phyloP scores from a whole-genome alignment of 2,113 vertebrate genomes.

The Microcebus griseorufus region DNA sequence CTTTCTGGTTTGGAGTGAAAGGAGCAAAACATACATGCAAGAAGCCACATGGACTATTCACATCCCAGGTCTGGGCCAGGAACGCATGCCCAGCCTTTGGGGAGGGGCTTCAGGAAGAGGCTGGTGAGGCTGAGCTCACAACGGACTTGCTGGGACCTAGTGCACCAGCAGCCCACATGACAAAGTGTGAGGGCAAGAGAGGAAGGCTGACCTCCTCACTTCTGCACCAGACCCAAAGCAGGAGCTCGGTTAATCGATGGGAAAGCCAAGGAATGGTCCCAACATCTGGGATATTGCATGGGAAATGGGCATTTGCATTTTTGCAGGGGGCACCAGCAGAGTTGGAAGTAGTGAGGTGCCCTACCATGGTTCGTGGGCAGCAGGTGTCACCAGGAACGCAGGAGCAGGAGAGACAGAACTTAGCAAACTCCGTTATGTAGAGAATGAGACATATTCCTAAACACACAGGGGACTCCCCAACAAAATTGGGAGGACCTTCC shows the following conservation, averaged over 20 bases:
- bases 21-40: background rate
- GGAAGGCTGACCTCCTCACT: background rate
- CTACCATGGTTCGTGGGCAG: background rate
- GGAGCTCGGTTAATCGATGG: background rate
- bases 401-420: background rate
- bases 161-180: background rate
- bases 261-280: background rate
- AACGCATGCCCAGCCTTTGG: background rate
- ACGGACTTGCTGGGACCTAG: background rate
- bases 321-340: background rate
- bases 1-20: background rate
- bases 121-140: background rate
- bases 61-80: background rate
- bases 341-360: background rate
- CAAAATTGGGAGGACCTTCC: background rate
- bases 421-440: background rate
- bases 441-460: background rate
- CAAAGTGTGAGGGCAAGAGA: background rate
- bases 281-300: background rate
- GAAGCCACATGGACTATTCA: background rate
- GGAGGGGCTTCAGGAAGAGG: background rate
- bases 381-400: background rate
- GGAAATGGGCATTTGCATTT: background rate
- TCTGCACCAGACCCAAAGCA: background rate
- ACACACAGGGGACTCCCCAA: background rate